Base-by-base conservation (phyloP, 2,113 vertebrate genomes). In the Prinia subflava region DNA sequence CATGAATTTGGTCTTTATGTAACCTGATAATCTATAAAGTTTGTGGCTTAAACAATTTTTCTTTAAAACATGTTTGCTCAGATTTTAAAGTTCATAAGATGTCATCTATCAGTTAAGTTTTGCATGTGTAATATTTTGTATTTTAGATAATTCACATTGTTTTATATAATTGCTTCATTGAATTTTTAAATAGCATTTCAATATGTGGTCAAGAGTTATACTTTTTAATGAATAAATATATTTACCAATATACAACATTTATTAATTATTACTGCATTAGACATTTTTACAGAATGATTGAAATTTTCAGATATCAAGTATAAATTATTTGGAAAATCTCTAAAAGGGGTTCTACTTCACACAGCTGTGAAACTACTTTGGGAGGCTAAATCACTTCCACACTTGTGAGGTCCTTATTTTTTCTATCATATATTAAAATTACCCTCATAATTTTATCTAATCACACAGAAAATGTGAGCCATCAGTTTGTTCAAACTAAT, bases 301-400 rank as follows among this genome's bases (percentile, higher is more conserved):
- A 95, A 85, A 92, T 90, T 96, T 97, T 95, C 92, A 92, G 90
- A 81, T 35, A 74, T 90, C 95, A 79, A 13, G 12, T 92, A 92
- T 92, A 91, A 96, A 83, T 93, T 96, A 87, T 94, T 95, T 95
- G 78, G 76, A 57, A 97, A 96, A 96, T 92, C 70, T 96, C 41
- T 95, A 87, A 94, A 96, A 96, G 60, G n/a, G 94, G 89, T 97
- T 96, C 89, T 96, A 82, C 79, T 95, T 96, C 87, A 94, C 85
- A 96, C 96, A 95, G 47, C 50, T 96, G 76, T 95, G 86, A 91
- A 95, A 93, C 53, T 95, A 70, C 57, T 97, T 96, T 94, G 93
- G 97, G 85, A 95, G 57, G 56, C 50, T 97, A 95, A 97, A 96
- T 96, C 68, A 80, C 71, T 97, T 95, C 63, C 82, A 97, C 55